Evolutionary conservation across 2,113 vertebrate species (phyloP).

Genomic region (Microtus pennsylvanicus): DNA sequence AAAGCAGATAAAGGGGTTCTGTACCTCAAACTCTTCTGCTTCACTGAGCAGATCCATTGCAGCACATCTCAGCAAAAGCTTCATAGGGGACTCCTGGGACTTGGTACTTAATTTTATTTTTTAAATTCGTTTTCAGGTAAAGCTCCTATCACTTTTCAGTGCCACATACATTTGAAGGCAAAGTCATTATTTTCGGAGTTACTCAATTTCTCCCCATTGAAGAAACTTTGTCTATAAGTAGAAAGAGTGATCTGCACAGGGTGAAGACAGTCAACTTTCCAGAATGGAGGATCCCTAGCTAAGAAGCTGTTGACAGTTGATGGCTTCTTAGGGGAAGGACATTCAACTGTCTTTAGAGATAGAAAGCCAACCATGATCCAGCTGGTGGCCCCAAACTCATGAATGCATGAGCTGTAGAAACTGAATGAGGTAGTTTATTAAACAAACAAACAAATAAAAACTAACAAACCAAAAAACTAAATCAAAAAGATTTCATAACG

Average conservation of each 20-base stretch:
- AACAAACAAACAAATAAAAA: neutral
- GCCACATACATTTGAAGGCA: neutral
- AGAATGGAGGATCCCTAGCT: neutral
- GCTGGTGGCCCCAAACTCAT: too few species aligned
- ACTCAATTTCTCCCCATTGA: neutral
- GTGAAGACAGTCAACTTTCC: neutral
- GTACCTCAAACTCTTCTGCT: neutral
- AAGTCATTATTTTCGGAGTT: neutral
- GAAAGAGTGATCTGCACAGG: too few species aligned
- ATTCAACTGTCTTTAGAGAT: neutral
- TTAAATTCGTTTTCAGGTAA: neutral
- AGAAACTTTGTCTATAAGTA: neutral
- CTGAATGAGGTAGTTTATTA: too few species aligned
- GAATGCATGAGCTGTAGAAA: neutral
- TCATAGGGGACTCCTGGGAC: neutral
- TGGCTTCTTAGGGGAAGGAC: neutral
- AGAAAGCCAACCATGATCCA: neutral
- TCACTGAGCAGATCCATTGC: neutral
- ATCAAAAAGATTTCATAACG: neutral
- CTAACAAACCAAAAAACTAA: neutral
- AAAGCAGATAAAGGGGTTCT: neutral
- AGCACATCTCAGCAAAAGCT: neutral
- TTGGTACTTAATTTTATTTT: neutral
- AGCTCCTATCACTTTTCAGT: neutral
- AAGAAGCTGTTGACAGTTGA: neutral